Conservation (phyloP, 2,888 invertebrate genomes). For the Drosophila testacea region DNA sequence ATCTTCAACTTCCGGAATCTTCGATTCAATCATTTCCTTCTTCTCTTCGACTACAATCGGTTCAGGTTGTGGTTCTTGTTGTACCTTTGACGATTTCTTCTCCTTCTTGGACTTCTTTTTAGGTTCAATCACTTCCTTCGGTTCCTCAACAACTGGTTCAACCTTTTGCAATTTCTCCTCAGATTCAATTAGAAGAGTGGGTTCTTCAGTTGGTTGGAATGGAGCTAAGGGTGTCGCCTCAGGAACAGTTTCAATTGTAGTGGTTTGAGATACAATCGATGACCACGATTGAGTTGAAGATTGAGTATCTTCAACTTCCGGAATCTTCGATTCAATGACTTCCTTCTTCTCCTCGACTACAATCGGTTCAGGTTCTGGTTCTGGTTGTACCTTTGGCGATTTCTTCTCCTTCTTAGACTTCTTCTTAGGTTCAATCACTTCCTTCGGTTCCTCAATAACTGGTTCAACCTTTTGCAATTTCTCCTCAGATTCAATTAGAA, state of each 20-base stretch:
- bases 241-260: background rate
- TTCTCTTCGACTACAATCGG: constrained; percentile 2
- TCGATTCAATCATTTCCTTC: background rate
- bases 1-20: background rate
- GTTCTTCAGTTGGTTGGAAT: constrained; percentile 8
- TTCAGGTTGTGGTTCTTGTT: background rate
- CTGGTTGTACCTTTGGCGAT: too few relatives aligned
- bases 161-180: background rate
- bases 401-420: constrained; percentile 13
- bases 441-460: too few relatives aligned
- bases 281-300: constrained; percentile 8
- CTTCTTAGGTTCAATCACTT: constrained; percentile 30
- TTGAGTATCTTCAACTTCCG: background rate
- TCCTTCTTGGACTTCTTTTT: constrained; percentile 18
- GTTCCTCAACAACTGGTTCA: constrained; percentile 8
- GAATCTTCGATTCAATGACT: background rate
- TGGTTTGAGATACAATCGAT: constrained; percentile 7
- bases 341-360: background rate
- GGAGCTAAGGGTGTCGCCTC: constrained; percentile 7
- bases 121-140: constrained; percentile 1
- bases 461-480: too few relatives aligned
- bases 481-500: too few relatives aligned
- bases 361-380: constrained; percentile 3
- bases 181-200: background rate
- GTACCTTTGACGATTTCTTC: background rate